Evolutionary conservation across 92 coral and sea anemone species (phyloP).

Genomic region (Metridium senile): DNA sequence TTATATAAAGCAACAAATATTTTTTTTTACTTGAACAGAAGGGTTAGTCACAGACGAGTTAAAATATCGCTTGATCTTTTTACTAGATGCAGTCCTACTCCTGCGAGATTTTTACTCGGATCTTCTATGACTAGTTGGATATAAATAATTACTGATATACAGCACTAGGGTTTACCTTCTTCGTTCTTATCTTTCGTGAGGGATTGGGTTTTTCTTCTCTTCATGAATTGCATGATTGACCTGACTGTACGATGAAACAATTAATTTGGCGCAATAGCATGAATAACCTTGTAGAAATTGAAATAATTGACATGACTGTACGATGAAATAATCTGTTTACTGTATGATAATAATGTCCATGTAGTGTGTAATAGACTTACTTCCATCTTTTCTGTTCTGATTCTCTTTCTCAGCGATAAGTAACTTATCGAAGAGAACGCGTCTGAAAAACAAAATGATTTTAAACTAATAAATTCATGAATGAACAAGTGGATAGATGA

Average conservation of each 20-base stretch:
- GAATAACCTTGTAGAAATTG: too few species aligned
- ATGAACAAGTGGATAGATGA: not conserved
- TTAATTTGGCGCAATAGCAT: too few species aligned
- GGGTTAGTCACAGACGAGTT: too few species aligned
- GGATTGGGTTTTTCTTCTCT: not conserved
- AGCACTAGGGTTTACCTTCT: slow-evolving; percentile 6
- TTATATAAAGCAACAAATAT: too few species aligned
- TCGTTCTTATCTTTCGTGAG: not conserved
- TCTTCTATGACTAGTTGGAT: too few species aligned
- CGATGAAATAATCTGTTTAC: not conserved
- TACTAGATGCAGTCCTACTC: too few species aligned
- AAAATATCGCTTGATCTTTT: too few species aligned
- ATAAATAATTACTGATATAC: too few species aligned
- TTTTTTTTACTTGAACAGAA: too few species aligned
- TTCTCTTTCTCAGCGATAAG: slow-evolving; percentile 29
- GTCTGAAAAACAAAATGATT: slow-evolving; percentile 15
- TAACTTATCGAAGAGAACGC: slow-evolving; percentile 31
- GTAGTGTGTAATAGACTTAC: slow-evolving; percentile 6
- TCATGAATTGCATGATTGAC: slow-evolving; percentile 24
- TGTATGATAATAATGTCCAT: not conserved
- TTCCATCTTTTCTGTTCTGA: slow-evolving; percentile 23
- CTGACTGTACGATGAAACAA: slow-evolving; percentile 3
- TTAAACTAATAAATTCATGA: not conserved
- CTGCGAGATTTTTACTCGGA: too few species aligned
- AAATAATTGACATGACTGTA: slow-evolving; percentile 18